Evolutionary conservation across 2,888 invertebrate species (phyloP).

Genomic region (Lasioglossum calceatum): DNA sequence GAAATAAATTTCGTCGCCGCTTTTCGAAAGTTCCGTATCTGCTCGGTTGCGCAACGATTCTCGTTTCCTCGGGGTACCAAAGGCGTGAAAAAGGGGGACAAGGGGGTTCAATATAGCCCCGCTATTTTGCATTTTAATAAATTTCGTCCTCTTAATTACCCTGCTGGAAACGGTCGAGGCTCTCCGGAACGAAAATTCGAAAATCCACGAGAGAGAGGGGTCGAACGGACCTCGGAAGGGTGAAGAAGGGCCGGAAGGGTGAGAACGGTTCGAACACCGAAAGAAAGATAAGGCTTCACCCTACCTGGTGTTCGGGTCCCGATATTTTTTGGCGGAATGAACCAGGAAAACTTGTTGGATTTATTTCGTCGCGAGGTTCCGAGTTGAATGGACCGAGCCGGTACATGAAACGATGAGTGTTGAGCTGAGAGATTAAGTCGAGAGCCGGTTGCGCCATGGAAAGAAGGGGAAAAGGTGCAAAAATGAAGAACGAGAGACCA

Average conservation of each 20-base stretch:
- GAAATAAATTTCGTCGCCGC: conserved; percentile 48
- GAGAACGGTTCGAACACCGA: neutral
- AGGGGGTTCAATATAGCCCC: conserved; percentile 31
- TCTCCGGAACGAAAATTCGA: neutral
- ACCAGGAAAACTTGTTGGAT: conserved; percentile 5
- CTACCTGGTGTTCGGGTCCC: neutral
- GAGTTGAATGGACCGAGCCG: neutral
- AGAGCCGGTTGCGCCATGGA: neutral
- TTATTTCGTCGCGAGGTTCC: neutral
- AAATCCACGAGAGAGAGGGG: neutral
- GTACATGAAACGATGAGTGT: neutral
- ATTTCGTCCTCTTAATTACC: conserved; percentile 54
- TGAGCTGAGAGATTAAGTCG: neutral
- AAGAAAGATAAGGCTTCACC: neutral
- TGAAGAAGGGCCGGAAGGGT: neutral
- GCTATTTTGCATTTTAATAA: conserved; percentile 50
- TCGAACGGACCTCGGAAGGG: neutral
- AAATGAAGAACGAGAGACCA: conserved; percentile 9
- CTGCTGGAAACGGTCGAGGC: conserved; percentile 13
- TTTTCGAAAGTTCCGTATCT: conserved; percentile 34
- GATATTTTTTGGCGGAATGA: neutral
- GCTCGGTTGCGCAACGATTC: conserved; percentile 30
- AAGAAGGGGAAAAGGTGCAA: conserved; percentile 9
- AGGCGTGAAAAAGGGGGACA: neutral
- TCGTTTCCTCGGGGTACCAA: neutral